Evolutionary conservation across 2,113 vertebrate genomes (phyloP), one percentile per base, ranked within the genome.

Genomic region (Hippolais icterina): DNA sequence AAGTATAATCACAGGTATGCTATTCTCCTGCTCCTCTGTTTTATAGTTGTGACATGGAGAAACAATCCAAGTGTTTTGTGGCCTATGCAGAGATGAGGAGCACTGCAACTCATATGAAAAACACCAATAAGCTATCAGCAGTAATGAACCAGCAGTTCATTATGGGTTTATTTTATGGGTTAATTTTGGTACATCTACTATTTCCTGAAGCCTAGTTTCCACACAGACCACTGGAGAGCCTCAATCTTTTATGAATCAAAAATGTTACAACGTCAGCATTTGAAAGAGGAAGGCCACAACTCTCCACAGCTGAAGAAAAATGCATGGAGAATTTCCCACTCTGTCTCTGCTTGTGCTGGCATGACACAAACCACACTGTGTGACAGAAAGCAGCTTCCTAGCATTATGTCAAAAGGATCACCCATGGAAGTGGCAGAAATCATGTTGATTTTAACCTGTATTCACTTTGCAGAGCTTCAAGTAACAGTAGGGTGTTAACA

Each of bases 11-110:
- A 3, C 12, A 44, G 2, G 2, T 9, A n/a, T 25, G 18, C 28
- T 27, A n/a, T 15, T 15, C 9, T 12, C 11, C 3, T n/a, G 7
- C n/a, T 2, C 11, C 3, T 7, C 3, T 6, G 1, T 47, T 80
- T 60, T 79, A 59, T 16, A 64, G 33, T 11, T 18, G 31, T n/a
- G 68, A 89, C n/a, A 25, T 5, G 21, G 10, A 74, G 24, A 92
- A 86, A 74, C 0, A 0, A 87, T 7, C 21, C 14, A 44, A 64
- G 23, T 35, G 57, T 60, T 88, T 15, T 22, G 31, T 17, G 57
- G 60, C n/a, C 29, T 39, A 19, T 12, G 20, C 15, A 77, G 22
- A 54, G 56, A 76, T 12, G 25, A 54, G 28, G 7, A 75, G 24
- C 33, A 42, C 29, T 33, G 35, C 60, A 89, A 33, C 23, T 75